phyloP scores from a whole-genome alignment of 2,113 vertebrate genomes.

The Alouatta palliata region DNA sequence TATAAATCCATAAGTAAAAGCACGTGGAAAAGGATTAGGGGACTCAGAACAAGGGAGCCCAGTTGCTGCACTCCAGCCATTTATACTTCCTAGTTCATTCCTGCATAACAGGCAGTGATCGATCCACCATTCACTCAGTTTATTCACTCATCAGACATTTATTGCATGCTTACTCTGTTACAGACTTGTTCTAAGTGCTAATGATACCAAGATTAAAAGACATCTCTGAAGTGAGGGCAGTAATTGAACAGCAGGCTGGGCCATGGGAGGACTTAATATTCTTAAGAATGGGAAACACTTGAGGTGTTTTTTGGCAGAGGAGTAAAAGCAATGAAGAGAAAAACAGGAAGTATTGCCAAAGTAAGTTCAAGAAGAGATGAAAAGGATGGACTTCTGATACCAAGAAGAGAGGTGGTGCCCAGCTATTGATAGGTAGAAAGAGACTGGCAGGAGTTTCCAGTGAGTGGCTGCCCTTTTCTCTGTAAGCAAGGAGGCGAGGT shows the following conservation, averaged over 20 bases:
- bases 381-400: background rate
- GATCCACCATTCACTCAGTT: background rate
- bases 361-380: background rate
- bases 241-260: background rate
- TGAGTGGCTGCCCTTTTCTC: background rate
- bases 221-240: background rate
- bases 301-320: background rate
- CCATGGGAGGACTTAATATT: background rate
- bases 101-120: background rate
- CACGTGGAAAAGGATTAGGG: background rate
- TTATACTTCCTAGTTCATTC: background rate
- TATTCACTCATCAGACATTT: background rate
- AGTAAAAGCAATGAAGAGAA: background rate
- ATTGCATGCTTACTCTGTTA: background rate
- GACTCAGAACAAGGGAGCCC: background rate
- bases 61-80: background rate
- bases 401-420: background rate
- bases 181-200: background rate
- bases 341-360: background rate
- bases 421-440: background rate
- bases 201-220: slow-evolving; percentile 31
- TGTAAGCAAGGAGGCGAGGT: background rate
- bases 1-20: background rate
- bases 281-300: background rate
- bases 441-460: background rate